A percentile compares a stretch with the other conserved stretches of the same genome.
phyloP scores from a whole-genome alignment of 2,113 vertebrate genomes.

The Neoarius graeffei region DNA sequence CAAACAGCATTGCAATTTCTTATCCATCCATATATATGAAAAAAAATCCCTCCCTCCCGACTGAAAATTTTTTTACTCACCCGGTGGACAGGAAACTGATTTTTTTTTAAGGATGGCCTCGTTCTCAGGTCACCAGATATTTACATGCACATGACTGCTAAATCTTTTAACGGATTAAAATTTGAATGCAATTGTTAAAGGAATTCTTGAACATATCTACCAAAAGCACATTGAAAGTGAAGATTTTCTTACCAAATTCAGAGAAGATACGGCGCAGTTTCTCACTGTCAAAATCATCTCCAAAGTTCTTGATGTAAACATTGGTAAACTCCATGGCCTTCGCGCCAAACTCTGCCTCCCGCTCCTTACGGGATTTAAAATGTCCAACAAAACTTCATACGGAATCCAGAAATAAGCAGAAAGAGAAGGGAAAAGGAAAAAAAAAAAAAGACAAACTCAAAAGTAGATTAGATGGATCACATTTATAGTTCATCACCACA shows the following conservation, averaged over 20 bases:
- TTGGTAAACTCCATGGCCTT: slow-evolving; percentile 90
- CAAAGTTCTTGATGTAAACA: slow-evolving; percentile 95
- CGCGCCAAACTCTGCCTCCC: slow-evolving; percentile 85
- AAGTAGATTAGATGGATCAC: background rate
- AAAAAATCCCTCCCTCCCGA: no score
- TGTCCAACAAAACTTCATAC: slow-evolving; percentile 88
- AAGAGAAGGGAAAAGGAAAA: background rate
- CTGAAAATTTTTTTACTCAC: no score
- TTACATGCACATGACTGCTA: background rate
- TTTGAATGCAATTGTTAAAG: background rate
- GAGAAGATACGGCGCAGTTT: slow-evolving; percentile 84
- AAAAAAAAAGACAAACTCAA: background rate
- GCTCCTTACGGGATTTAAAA: slow-evolving; percentile 94
- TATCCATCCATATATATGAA: no score
- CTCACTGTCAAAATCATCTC: slow-evolving; percentile 79
- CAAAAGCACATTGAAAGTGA: background rate
- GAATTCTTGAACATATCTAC: background rate
- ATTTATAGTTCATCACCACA: background rate
- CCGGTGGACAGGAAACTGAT: no score
- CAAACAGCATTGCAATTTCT: no score
- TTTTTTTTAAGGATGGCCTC: no score
- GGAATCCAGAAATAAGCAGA: background rate
- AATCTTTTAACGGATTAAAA: background rate
- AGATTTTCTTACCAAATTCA: slow-evolving; percentile 77
- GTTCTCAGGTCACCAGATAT: background rate